Evolutionary conservation across 2,113 vertebrate genomes (phyloP), one percentile per base, ranked within the genome.

Genomic region (Lophotis ruficrista): DNA sequence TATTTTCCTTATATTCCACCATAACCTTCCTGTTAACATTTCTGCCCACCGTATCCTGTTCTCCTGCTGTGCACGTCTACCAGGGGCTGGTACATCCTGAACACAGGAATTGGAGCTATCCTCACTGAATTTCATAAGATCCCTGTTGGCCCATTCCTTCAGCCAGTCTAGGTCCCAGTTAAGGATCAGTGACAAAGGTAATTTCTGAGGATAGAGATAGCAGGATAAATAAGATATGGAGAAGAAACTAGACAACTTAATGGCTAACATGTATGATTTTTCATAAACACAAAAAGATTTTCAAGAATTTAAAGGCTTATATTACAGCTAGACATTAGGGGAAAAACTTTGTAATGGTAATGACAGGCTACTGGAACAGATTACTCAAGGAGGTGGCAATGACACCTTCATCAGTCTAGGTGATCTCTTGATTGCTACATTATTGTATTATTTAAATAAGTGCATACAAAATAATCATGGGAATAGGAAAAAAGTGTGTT

Each of bases 111-210:
- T 6, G 18, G 15, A 43, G 16, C 9, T 57, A 3, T 22, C 25
- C 41, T 60, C 14, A 31, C 2, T 10, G 12, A 78, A 41, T 58
- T 81, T 69, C 0, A 0, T 9, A 48, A 24, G 8, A 33, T 30
- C 48, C n/a, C 41, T 41, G 5, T 2, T 56, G 60, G 24, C 12
- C 30, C 7, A 13, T 45, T 83, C 21, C 41, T 75, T 57, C 43
- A 50, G n/a, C 8, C 71, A 50, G 8, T 14, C 10, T 3, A 61
- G 25, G 2, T 53, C 3, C 12, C 57, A 38, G 11, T 9, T 24
- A 53, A 58, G 23, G 35, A 89, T 33, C 48, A 76, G 15, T 6
- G 7, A 66, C 16, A 33, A 56, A 78, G 4, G 12, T 19, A 22
- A 53, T 53, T 79, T 53, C 51, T 62, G 31, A 83, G 53, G 18